A percentile compares a stretch with the other conserved stretches of the same genome.
Conservation (phyloP, 2,797 vertebrate genomes). For the Sebastes umbrosus region DNA sequence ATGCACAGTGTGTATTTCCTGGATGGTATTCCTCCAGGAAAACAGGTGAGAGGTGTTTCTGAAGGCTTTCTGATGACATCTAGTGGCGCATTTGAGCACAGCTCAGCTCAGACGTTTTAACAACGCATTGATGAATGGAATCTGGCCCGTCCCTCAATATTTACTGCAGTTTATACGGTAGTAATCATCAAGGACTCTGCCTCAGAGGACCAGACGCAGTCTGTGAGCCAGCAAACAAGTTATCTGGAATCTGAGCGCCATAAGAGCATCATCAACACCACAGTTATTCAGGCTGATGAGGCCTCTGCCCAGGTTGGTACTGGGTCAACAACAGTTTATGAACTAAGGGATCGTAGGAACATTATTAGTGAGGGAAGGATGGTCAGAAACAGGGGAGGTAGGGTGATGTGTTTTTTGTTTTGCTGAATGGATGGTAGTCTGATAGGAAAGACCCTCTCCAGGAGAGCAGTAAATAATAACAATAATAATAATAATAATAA, state of each 20-base stretch:
- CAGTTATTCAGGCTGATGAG: not conserved
- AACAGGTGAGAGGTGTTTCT: not conserved
- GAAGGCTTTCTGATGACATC: slow-evolving; percentile 68
- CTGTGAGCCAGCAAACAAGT: not conserved
- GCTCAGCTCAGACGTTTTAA: slow-evolving; percentile 21
- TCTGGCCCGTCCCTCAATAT: slow-evolving; percentile 26
- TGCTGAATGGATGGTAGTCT: not conserved
- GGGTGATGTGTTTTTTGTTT: no score
- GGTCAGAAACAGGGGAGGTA: no score
- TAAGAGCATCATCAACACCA: not conserved
- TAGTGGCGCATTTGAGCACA: slow-evolving; percentile 49
- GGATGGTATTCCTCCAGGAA: slow-evolving; percentile 19
- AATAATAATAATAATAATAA: not conserved
- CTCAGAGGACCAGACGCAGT: not conserved
- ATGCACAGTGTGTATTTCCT: slow-evolving; percentile 15
- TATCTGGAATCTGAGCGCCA: not conserved
- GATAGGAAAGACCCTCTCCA: not conserved
- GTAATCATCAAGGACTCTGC: slow-evolving; percentile 18
- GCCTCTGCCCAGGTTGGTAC: not conserved
- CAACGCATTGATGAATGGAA: slow-evolving; percentile 17
- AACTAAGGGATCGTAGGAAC: not conserved
- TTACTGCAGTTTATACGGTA: slow-evolving; percentile 25
- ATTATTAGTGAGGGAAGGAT: no score
- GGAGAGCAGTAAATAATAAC: not conserved
- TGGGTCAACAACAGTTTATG: not conserved